Base-by-base conservation (phyloP, 2,113 vertebrate species). In the Lasiurus borealis region DNA sequence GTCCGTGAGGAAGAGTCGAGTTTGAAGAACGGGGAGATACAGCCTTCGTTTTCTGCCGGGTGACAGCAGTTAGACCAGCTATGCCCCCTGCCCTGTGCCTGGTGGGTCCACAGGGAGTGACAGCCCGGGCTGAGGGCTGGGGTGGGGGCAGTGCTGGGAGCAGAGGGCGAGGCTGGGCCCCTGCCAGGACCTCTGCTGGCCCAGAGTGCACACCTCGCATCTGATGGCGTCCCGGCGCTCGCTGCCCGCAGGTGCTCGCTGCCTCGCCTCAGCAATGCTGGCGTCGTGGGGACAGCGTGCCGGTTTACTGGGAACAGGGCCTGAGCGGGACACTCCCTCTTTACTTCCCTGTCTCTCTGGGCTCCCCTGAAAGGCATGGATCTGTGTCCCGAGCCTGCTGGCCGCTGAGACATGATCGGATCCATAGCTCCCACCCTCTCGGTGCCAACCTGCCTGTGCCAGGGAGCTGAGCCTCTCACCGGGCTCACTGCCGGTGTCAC, bases 341-440 rank as follows among this genome's bases (percentile, higher is more conserved):
- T 92, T 69, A 52, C 80, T 84, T 77, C 85, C 59, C 21, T 85
- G 46, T 94, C 8, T 92, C 62, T 91, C 91, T 80, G 91, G 93
- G 81, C 2, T 93, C 71, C 12, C 69, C 93, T 71, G 34, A 73
- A 94, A 95, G 89, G 57, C 69, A 46, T 80, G 83, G 92, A 40
- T 93, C 96, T 90, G 66, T 82, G 77, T 91, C 95, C 96, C 92
- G 85, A 82, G 85, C 59, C 90, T 94, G 93, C 90, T 92, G 85
- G 90, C 68, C 44, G 78, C 94, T 94, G 92, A 96, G 50, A 23
- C 84, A 85, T 83, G 57, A 69, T 92, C 95, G 96, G 95, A 40
- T 92, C 75, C 85, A 71, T 48, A 90, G 97, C 94, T 96, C 93
- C 94, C 59, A 78, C 87, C 29, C 50, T 87, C 23, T 57, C 50